A percentile compares a stretch with the other conserved stretches of the same genome.
phyloP scores from a whole-genome alignment of 2,113 vertebrate genomes.

The Indicator maculatus region DNA sequence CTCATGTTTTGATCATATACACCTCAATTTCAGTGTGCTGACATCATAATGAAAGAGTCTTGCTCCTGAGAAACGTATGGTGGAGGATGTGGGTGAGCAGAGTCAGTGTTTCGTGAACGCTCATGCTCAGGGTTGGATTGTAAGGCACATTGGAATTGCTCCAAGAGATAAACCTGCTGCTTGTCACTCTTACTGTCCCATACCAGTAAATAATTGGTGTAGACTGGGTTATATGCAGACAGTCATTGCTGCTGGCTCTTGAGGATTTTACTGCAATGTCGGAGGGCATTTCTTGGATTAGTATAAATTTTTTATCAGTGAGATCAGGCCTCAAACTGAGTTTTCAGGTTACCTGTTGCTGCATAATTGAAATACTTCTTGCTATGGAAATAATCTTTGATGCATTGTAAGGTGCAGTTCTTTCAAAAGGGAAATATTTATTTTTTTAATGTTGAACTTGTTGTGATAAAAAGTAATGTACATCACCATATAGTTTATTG shows the following conservation, averaged over 20 bases:
- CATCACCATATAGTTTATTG: background rate
- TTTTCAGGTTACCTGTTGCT: background rate
- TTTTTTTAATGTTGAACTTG: background rate
- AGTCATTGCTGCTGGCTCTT: accelerated
- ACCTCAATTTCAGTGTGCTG: background rate
- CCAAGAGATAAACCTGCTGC: background rate
- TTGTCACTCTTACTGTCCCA: background rate
- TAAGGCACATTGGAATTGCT: background rate
- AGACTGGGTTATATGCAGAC: background rate
- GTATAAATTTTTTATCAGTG: background rate
- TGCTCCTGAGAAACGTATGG: background rate
- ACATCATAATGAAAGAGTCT: background rate
- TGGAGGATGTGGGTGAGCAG: background rate
- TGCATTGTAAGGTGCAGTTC: background rate
- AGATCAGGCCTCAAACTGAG: background rate
- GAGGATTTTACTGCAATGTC: background rate
- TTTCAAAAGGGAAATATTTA: background rate
- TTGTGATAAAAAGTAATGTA: background rate
- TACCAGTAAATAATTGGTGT: background rate
- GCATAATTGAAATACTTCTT: background rate
- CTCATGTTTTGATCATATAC: background rate
- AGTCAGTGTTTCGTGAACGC: background rate
- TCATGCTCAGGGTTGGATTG: background rate
- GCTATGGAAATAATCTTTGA: background rate
- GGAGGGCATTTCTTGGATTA: background rate